These are phyloP conservation scores for Leucophenga varia DNA, from an alignment of 1,140 invertebrate species.

Conservation along the genomic window DNA sequence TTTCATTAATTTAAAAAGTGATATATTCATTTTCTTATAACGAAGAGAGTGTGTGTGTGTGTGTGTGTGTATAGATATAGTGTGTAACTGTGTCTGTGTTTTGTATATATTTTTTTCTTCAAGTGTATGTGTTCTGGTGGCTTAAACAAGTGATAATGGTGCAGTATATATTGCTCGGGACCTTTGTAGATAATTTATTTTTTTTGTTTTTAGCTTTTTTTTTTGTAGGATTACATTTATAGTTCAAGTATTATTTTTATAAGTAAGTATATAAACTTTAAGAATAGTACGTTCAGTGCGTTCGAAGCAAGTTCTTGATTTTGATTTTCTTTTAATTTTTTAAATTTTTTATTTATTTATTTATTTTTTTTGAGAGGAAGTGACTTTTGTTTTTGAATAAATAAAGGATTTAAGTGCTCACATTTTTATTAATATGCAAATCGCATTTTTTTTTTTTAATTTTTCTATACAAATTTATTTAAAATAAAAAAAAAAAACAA, in stretches of 20 bases:
- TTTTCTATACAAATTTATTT: constrained; percentile 32
- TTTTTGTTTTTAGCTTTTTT: too few species aligned
- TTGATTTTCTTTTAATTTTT: constrained; percentile 13
- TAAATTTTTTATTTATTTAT: constrained; percentile 33
- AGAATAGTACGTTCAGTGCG: constrained; percentile 23
- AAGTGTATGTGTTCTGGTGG: constrained; percentile 31
- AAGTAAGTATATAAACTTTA: constrained; percentile 6
- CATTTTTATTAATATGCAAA: constrained; percentile 8
- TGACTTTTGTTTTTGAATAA: constrained; percentile 27
- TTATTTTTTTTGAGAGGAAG: too few species aligned
- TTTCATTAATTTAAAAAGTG: too few species aligned
- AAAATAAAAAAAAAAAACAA: constrained; percentile 22
- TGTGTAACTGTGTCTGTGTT: constrained; percentile 14
- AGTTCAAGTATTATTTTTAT: too few species aligned
- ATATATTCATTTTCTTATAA: too few species aligned
- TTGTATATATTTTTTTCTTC: constrained; percentile 20
- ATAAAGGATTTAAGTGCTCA: constrained; percentile 33
- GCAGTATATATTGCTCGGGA: constrained; percentile 29
- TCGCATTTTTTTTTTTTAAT: constrained; percentile 12
- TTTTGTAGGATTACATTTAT: too few species aligned
- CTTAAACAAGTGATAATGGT: constrained; percentile 43
- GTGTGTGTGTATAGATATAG: constrained; percentile 2
- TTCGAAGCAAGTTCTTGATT: constrained; percentile 32
- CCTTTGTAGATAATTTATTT: too few species aligned
- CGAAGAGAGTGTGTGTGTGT: constrained; percentile 2